These are phyloP conservation scores for Naso thynnoides DNA, from an alignment of 2,797 vertebrate species.

Conservation along the genomic window DNA sequence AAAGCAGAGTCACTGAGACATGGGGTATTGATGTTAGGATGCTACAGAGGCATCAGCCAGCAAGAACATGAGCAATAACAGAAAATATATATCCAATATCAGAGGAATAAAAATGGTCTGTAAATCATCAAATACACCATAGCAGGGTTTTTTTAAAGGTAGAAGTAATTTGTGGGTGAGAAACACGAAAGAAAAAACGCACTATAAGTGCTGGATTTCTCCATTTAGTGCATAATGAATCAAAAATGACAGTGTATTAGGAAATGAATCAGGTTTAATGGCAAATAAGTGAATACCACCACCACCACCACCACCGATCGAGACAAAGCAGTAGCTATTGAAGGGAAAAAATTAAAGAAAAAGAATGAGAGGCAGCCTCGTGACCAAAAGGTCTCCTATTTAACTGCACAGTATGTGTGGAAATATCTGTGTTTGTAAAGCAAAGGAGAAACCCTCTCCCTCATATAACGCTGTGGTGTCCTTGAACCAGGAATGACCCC, in stretches of 20 bases:
- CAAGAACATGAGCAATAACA: constrained; percentile 7
- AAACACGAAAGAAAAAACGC: neutral
- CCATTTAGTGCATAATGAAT: constrained; percentile 49
- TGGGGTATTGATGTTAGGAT: constrained; percentile 8
- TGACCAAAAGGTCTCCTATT: constrained; percentile 38
- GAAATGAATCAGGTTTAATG: constrained; percentile 26
- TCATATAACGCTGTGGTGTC: constrained; percentile 59
- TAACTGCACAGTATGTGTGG: constrained; percentile 36
- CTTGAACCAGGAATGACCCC: constrained; percentile 71
- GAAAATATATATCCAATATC: constrained; percentile 18
- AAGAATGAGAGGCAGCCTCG: constrained; percentile 9
- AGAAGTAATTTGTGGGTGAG: constrained; percentile 9
- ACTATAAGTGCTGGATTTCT: neutral
- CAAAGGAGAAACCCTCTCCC: constrained; percentile 58
- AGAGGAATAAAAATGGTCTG: constrained; percentile 2
- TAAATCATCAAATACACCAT: constrained; percentile 21
- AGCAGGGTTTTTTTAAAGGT: constrained; percentile 3
- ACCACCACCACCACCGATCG: constrained; percentile 4
- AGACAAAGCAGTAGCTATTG: constrained; percentile 18
- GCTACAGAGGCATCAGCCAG: constrained; percentile 1
- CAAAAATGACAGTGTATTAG: constrained; percentile 51
- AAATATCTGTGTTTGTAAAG: constrained; percentile 49
- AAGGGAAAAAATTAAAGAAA: constrained; percentile 17
- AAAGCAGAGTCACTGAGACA: constrained; percentile 22
- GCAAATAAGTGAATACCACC: constrained; percentile 13